Evolutionary conservation across 2,797 vertebrate genomes (phyloP), one percentile per base, ranked within the genome.

Genomic region (Gallinago stenura): DNA sequence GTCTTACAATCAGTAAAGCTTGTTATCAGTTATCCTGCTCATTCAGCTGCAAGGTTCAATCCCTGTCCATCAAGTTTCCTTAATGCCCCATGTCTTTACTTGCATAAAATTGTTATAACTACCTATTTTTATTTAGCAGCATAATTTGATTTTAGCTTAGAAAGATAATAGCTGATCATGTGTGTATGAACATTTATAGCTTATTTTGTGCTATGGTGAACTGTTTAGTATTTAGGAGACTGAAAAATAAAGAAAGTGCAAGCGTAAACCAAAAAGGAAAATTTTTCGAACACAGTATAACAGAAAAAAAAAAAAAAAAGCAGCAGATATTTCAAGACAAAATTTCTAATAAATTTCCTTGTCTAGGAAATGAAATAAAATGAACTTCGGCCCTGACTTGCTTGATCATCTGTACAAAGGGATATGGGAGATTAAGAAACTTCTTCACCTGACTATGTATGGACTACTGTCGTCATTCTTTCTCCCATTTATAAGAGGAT

Each of bases 21-120:
- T 94, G 91, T 93, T 97, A 95, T 95, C 56, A 10, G 95, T 97
- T 97, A 94, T 87, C 45, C 93, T 96, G 79, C n/a, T 97, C 94
- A 90, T 94, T 95, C 96, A 97, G n/a, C 87, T 96, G 83, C 77
- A 88, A 95, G 68, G 8, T 94, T 97, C 35, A 10, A 76, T 94
- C 79, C 78, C 62, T 87, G 91, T 89, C 91, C 90, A 78, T 95
- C 91, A 94, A 62, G 39, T 60, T 95, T 76, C 77, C 65, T 65
- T 94, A 90, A 94, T 70, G 58, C 66, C 31, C 24, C 37, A 26
- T 83, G 58, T 86, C 61, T 92, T 83, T 86, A 72, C 28, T 92
- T 94, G 39, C 46, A 87, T 91, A 31, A 58, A 95, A 87, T 15
- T 65, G 7, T 86, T 90, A 30, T 12, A 77, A 80, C 10, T 82